Conservation (phyloP, 2,113 vertebrate genomes). For the Zootoca vivipara region DNA sequence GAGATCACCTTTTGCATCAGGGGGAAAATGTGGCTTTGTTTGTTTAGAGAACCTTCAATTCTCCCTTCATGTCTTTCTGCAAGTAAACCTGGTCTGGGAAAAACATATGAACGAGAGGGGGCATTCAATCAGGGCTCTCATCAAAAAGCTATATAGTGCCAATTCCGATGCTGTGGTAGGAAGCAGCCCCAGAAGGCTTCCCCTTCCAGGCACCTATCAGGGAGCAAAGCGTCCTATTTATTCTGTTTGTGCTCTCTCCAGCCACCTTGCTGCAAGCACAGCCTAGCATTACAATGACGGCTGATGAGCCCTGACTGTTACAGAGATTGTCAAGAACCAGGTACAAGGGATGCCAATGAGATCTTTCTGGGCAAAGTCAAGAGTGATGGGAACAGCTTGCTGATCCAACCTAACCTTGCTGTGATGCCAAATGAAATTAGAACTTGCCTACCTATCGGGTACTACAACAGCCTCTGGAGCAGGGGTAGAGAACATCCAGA, state of each 20-base stretch:
- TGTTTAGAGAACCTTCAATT: slow-evolving; percentile 4
- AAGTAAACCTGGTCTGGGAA: not conserved
- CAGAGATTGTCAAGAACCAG: slow-evolving; percentile 18
- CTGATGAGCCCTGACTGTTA: slow-evolving; percentile 2
- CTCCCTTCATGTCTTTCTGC: not conserved
- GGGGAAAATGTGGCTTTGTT: not conserved
- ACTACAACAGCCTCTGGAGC: not conserved
- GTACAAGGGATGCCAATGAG: not conserved
- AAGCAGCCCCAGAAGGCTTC: not conserved
- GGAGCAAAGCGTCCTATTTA: slow-evolving; percentile 17
- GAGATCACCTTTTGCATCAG: slow-evolving; percentile 4
- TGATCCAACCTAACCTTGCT: slow-evolving; percentile 4
- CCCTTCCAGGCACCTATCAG: slow-evolving; percentile 1
- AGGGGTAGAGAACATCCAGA: too few species aligned
- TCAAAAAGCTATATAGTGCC: not conserved
- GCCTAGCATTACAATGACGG: slow-evolving; percentile 1
- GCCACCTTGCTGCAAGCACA: slow-evolving; percentile 20
- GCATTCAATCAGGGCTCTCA: not conserved
- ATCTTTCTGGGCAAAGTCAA: slow-evolving; percentile 22
- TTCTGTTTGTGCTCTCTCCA: slow-evolving; percentile 21
- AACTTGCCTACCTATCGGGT: not conserved
- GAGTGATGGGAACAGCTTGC: slow-evolving; percentile 5
- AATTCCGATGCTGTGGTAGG: not conserved
- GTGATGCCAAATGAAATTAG: slow-evolving; percentile 4
- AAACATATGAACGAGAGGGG: not conserved